Conservation (phyloP, 2,113 vertebrate species). For the Percopsis transmontana region DNA sequence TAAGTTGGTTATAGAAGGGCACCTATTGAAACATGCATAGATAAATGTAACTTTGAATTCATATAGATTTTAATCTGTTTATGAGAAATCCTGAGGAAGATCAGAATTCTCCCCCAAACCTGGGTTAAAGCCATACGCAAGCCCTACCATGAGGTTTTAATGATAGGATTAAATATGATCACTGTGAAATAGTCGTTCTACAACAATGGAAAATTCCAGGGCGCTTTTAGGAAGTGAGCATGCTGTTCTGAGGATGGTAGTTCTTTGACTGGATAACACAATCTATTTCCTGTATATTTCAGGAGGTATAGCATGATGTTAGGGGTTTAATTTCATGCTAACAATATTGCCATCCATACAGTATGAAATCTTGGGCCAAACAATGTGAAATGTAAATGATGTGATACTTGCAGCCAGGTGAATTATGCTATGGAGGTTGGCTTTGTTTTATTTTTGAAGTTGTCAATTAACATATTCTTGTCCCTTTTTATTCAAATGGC, state of each 20-base stretch:
- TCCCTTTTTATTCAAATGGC: too few species aligned
- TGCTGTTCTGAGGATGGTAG: neutral
- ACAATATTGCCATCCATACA: too few species aligned
- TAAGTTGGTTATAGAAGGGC: neutral
- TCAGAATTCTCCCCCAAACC: conserved; percentile 24
- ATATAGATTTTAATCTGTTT: conserved; percentile 46
- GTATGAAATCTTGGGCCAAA: too few species aligned
- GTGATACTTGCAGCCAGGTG: too few species aligned
- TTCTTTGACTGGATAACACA: neutral
- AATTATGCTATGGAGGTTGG: neutral
- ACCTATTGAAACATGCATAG: conserved; percentile 2
- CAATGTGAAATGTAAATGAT: too few species aligned
- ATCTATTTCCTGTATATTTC: too few species aligned
- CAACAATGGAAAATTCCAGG: neutral
- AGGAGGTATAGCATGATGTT: too few species aligned
- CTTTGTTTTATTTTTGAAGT: too few species aligned
- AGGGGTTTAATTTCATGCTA: too few species aligned
- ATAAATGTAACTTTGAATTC: conserved; percentile 9
- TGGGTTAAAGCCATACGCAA: conserved; percentile 33
- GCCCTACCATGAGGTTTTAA: conserved; percentile 19
- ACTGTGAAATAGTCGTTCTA: conserved; percentile 18
- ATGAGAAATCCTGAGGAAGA: conserved; percentile 17
- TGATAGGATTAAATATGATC: conserved; percentile 43
- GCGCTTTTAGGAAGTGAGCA: neutral
- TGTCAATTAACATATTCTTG: too few species aligned